Evolutionary conservation across 2,888 invertebrate species (phyloP).

Genomic region (Hydrotaea diabolus): DNA sequence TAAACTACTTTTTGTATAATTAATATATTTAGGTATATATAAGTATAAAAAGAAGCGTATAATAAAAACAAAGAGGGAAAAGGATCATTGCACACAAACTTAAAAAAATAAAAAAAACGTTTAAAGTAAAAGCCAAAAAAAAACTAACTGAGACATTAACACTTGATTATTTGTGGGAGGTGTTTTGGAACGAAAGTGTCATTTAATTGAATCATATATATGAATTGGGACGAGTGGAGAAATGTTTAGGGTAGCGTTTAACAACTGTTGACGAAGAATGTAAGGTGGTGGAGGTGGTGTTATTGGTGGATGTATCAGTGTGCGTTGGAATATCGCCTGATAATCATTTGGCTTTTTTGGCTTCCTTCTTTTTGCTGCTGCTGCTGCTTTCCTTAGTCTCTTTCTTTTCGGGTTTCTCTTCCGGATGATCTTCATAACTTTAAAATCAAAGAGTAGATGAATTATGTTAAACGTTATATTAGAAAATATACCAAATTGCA

Average conservation of each 20-base stretch:
- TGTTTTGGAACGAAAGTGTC: constrained; percentile 21
- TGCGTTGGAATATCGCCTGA: constrained; percentile 30
- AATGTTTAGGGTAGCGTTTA: constrained; percentile 66
- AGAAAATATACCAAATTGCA: neutral
- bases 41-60: constrained; percentile 42
- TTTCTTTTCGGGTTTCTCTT: constrained; percentile 81
- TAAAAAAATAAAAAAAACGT: too few species aligned
- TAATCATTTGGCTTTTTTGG: constrained; percentile 79
- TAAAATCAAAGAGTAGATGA: constrained; percentile 69
- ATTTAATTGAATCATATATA: constrained; percentile 55
- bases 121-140: constrained; percentile 34
- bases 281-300: constrained; percentile 44
- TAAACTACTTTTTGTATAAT: constrained; percentile 44
- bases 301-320: constrained; percentile 33
- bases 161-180: constrained; percentile 24
- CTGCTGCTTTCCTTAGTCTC: constrained; percentile 75
- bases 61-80: constrained; percentile 27
- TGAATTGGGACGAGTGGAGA: constrained; percentile 66
- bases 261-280: constrained; percentile 37
- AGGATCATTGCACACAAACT: constrained; percentile 28
- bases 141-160: neutral
- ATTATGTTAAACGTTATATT: neutral
- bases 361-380: constrained; percentile 79
- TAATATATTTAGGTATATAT: constrained; percentile 23
- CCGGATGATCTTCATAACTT: constrained; percentile 88